These are phyloP conservation scores for Myopa tessellatipennis DNA, from an alignment of 2,888 invertebrate species.

Conservation along the genomic window DNA sequence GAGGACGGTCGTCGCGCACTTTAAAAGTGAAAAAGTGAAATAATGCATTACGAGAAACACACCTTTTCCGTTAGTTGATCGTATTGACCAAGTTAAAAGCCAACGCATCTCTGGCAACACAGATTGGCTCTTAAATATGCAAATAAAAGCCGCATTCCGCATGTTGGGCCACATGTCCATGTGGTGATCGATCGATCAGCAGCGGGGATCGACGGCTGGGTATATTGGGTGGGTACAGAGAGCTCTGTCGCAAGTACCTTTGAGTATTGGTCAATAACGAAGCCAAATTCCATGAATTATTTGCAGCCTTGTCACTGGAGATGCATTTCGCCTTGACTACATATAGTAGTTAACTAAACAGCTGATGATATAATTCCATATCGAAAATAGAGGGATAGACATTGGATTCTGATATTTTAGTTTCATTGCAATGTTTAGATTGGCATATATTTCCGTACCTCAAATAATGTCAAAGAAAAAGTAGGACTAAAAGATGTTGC, in stretches of 20 bases:
- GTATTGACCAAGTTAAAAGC: slow-evolving; percentile 37
- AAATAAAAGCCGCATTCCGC: slow-evolving; percentile 21
- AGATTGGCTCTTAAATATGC: slow-evolving; percentile 25
- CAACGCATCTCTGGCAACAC: slow-evolving; percentile 18
- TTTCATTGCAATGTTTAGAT: no score
- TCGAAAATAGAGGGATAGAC: no score
- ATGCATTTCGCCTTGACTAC: neutral
- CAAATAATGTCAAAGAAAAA: no score
- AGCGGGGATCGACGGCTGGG: neutral
- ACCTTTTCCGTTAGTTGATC: slow-evolving; percentile 35
- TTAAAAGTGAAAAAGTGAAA: slow-evolving; percentile 6
- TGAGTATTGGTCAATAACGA: neutral
- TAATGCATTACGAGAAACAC: slow-evolving; percentile 16
- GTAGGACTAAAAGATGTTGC: no score
- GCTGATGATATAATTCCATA: no score
- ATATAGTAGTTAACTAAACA: neutral
- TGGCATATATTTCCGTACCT: no score
- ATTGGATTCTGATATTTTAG: no score
- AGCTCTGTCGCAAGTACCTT: neutral
- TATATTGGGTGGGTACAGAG: neutral
- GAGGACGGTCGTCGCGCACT: neutral
- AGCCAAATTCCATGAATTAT: slow-evolving; percentile 16
- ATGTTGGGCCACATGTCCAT: neutral
- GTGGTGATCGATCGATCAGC: neutral
- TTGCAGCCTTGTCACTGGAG: neutral